Base-by-base conservation (phyloP, 2,888 invertebrate species). In the Amblyteles armatorius region DNA sequence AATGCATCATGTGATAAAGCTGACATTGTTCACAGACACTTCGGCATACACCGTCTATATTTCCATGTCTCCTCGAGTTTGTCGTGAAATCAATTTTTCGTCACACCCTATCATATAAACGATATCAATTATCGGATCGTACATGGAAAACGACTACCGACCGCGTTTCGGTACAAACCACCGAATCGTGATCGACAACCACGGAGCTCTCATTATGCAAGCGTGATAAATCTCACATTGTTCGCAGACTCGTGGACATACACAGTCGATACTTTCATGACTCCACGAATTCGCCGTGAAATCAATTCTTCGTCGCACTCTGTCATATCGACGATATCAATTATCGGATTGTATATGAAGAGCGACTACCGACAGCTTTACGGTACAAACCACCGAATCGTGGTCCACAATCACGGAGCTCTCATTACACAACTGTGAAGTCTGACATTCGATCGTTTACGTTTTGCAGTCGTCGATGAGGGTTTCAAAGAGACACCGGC, bases 11-110 rank as follows among this genome's bases (percentile, higher is more conserved):
- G 26, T 26, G 26, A 26, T 3, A 26, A 26, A 26, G 2, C 26
- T 71, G 60, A 36, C 71, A 79, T 83, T 83, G 63, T 71, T 76
- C 57, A n/a, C 48, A 69, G 13, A 67, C 67, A 26, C 26, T 26
- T 19, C 44, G 36, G 2, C 40, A 33, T 33, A 33, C 33, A 6
- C 33, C 40, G 40, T 40, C 11, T 0, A 16, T 5, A 48, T 16
- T 13, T 48, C 3, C 4, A 9, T 48, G 1, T 16, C 44, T 16
- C 16, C 3, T 16, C 13, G 44, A 44, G 6, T 44, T 44, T 13
- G 0, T 11, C 44, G 44, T 11, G 44, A 44, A 44, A 44, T 44
- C 44, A 13, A 44, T 13, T 44, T 13, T 13, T 44, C 11, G 44
- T 44, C 11, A 3, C 13, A 26, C 26, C 26, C 26, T 13, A 11